Conservation (phyloP, 2,113 vertebrate genomes). For the Mixornis gularis region DNA sequence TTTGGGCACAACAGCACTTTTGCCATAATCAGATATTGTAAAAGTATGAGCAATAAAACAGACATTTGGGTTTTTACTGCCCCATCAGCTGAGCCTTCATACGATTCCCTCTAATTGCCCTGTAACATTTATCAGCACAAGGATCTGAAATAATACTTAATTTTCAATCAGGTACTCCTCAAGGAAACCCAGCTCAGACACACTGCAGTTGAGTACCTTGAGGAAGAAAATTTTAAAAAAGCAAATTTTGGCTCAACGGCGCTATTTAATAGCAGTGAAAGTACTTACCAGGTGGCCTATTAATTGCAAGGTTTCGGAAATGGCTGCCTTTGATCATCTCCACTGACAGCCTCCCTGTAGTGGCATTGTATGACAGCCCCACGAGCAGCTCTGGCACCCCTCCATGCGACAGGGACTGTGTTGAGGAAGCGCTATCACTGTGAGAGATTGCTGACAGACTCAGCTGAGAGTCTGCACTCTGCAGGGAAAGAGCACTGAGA, state of each 20-base stretch:
- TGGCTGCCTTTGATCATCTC: constrained; percentile 98
- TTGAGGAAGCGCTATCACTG: constrained; percentile 87
- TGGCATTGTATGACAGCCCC: constrained; percentile 91
- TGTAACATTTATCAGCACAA: not conserved
- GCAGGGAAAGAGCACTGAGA: constrained; percentile 60
- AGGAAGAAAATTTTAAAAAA: constrained; percentile 1
- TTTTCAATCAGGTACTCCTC: not conserved
- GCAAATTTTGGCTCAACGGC: not conserved
- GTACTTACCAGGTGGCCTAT: constrained; percentile 87
- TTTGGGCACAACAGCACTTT: not conserved
- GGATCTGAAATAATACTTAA: not conserved
- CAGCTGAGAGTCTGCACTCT: constrained; percentile 85
- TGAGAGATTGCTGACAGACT: constrained; percentile 85
- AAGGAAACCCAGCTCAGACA: not conserved
- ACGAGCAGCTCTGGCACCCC: constrained; percentile 91
- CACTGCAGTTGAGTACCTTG: not conserved
- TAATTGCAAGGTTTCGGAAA: constrained; percentile 91
- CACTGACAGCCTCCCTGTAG: constrained; percentile 92
- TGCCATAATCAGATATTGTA: not conserved
- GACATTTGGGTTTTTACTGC: not conserved
- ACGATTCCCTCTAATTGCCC: not conserved
- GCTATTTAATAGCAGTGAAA: not conserved
- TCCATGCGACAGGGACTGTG: constrained; percentile 90
- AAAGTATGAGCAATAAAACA: not conserved
- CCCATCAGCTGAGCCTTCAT: not conserved